Evolutionary conservation across 2,113 vertebrate species (phyloP).

Genomic region (Asarcornis scutulata): DNA sequence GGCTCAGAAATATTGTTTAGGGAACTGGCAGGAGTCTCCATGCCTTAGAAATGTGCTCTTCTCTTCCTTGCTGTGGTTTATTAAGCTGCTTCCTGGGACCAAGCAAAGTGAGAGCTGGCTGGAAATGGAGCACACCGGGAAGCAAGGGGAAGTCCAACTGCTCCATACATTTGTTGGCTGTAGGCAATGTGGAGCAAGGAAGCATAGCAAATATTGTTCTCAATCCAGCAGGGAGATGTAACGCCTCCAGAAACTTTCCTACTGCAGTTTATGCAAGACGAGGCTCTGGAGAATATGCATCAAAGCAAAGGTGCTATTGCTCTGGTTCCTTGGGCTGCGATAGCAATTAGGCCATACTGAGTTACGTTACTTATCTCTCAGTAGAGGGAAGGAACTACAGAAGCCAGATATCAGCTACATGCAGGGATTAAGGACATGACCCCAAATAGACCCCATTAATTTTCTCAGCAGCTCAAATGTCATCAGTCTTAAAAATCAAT

Average conservation of each 20-base stretch:
- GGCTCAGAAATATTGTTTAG: neutral
- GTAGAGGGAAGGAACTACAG: neutral
- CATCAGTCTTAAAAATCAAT: slow-evolving; percentile 47
- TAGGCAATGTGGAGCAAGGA: neutral
- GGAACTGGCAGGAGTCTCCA: neutral
- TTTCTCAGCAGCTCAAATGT: slow-evolving; percentile 41
- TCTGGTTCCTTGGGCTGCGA: neutral
- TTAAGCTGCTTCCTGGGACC: neutral
- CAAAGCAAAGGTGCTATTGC: neutral
- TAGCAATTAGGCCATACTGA: neutral
- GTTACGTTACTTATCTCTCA: neutral
- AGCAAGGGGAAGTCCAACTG: neutral
- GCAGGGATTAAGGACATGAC: neutral
- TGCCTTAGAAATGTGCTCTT: neutral
- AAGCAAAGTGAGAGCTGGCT: neutral
- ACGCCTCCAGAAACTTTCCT: neutral
- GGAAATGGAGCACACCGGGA: fast-evolving
- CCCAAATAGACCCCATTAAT: slow-evolving; percentile 33
- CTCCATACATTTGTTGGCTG: neutral
- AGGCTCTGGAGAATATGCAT: neutral
- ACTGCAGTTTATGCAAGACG: fast-evolving
- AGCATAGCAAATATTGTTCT: neutral
- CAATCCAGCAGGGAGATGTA: neutral
- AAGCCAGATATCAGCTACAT: neutral
- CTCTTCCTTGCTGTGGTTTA: neutral